Evolutionary conservation across 2,888 invertebrate genomes (phyloP).

Genomic region (Hymenopus coronatus): DNA sequence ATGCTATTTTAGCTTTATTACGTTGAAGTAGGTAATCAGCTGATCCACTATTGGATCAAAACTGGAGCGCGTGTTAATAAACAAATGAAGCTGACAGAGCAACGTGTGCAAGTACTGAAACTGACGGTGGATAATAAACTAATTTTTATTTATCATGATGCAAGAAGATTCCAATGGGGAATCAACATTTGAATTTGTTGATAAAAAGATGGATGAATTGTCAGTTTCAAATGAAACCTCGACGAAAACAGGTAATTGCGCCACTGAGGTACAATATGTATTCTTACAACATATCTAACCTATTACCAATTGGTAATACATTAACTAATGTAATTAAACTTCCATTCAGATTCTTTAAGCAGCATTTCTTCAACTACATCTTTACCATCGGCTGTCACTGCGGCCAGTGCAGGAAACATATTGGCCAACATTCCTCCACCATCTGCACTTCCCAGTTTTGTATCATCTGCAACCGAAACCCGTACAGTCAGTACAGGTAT

Average conservation of each 20-base stretch:
- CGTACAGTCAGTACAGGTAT: neutral
- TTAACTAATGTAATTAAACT: neutral
- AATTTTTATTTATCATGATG: slow-evolving; percentile 36
- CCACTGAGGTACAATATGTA: neutral
- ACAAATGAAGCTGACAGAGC: neutral
- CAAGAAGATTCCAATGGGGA: slow-evolving; percentile 50
- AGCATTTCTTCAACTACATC: slow-evolving; percentile 48
- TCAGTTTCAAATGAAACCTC: slow-evolving; percentile 39
- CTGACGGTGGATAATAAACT: neutral
- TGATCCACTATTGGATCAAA: neutral
- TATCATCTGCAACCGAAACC: slow-evolving; percentile 48
- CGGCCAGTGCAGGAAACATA: slow-evolving; percentile 53
- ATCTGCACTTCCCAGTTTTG: slow-evolving; percentile 63
- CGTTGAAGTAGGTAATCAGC: neutral
- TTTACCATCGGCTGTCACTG: slow-evolving; percentile 45
- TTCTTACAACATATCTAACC: neutral
- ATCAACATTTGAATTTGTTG: slow-evolving; percentile 49
- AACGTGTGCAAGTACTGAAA: neutral
- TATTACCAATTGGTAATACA: neutral
- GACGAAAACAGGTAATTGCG: slow-evolving; percentile 35
- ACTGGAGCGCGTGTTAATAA: neutral
- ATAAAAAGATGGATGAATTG: slow-evolving; percentile 40
- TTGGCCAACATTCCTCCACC: slow-evolving; percentile 69
- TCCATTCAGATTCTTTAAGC: slow-evolving; percentile 46
- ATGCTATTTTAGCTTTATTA: neutral